Conservation (phyloP, 2,113 vertebrate species). For the Shinisaurus crocodilurus region DNA sequence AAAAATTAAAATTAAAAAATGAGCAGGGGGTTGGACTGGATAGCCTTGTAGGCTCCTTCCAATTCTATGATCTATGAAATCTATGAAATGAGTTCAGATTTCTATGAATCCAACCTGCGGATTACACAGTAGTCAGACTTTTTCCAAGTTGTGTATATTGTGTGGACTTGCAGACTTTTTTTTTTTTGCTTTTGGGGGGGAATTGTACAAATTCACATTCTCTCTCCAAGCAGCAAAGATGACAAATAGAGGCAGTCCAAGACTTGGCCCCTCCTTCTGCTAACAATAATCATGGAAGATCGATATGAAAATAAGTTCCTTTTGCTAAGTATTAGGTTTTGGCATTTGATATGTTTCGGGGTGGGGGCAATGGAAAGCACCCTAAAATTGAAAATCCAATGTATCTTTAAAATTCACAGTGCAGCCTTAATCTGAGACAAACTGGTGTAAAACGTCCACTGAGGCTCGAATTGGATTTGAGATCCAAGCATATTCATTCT, state of each 20-base stretch:
- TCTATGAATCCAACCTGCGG: no score
- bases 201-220: not conserved
- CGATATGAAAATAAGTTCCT: not conserved
- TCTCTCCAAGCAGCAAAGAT: not conserved
- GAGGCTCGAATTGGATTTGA: not conserved
- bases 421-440: slow-evolving; percentile 10
- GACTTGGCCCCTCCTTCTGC: not conserved
- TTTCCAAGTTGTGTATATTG: no score
- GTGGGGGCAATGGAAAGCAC: not conserved
- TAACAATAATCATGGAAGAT: not conserved
- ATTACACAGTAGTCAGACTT: no score
- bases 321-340: not conserved
- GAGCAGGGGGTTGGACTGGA: no score
- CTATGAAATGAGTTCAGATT: no score
- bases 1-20: no score
- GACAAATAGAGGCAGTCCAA: not conserved
- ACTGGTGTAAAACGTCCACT: not conserved
- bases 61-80: no score
- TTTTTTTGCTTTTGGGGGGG: no score
- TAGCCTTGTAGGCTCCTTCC: no score
- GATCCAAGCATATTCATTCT: not conserved
- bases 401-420: not conserved
- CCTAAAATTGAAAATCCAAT: no score
- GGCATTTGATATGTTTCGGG: not conserved
- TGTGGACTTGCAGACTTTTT: no score